Percentiles rank a stretch among this genome's conserved stretches.
phyloP scores from a whole-genome alignment of 2,888 invertebrate genomes.

The Lasioglossum leucozonium region DNA sequence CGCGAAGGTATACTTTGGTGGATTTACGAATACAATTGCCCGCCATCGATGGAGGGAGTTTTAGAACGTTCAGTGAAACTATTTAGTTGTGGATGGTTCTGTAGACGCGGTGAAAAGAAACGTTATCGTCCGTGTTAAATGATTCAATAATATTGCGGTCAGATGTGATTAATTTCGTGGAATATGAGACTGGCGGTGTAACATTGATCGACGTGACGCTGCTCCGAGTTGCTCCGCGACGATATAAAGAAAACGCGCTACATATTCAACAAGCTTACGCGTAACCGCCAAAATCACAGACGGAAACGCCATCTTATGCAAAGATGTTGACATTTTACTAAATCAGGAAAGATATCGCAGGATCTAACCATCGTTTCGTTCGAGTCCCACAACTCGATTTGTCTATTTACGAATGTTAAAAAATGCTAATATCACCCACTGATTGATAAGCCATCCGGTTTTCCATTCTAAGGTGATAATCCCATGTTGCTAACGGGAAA shows the following conservation, averaged over 20 bases:
- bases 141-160: constrained; percentile 35
- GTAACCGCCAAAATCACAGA: constrained; percentile 81
- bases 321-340: constrained; percentile 80
- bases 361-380: constrained; percentile 43
- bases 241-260: constrained; percentile 30
- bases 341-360: constrained; percentile 39
- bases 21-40: constrained; percentile 34
- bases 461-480: constrained; percentile 54
- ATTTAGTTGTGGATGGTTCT: constrained; percentile 47
- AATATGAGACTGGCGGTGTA: constrained; percentile 52
- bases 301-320: constrained; percentile 81
- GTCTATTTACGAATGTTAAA: constrained; percentile 38
- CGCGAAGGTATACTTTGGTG: not conserved
- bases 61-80: constrained; percentile 53
- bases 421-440: constrained; percentile 43
- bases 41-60: constrained; percentile 32
- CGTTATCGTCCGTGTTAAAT: constrained; percentile 58
- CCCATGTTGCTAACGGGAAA: constrained; percentile 43
- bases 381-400: constrained; percentile 47
- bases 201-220: constrained; percentile 22
- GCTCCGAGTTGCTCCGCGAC: not conserved
- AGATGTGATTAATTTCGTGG: constrained; percentile 29
- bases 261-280: constrained; percentile 52
- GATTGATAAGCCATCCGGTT: constrained; percentile 47
- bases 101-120: constrained; percentile 62